phyloP scores from a whole-genome alignment of 1,140 invertebrate species.

The Asobara japonica region DNA sequence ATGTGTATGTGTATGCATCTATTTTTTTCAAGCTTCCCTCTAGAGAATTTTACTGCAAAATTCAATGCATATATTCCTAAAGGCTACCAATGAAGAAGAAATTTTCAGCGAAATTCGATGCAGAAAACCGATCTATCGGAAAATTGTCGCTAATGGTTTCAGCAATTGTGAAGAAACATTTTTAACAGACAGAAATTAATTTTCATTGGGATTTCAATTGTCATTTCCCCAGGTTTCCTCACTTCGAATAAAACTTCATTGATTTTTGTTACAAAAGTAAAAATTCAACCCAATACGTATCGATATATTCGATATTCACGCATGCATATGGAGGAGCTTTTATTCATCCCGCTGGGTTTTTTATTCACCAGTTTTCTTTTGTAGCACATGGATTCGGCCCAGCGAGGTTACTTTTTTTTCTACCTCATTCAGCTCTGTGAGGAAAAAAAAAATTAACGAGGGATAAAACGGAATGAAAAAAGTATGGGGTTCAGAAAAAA shows the following conservation, averaged over 20 bases:
- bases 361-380: conserved; percentile 23
- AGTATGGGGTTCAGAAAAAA: not conserved
- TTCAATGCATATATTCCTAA: no score
- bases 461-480: not conserved
- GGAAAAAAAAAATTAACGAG: not conserved
- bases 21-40: no score
- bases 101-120: no score
- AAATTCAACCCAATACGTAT: conserved; percentile 7
- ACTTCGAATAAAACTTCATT: conserved; percentile 14
- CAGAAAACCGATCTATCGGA: no score
- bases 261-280: not conserved
- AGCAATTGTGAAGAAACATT: no score
- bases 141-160: no score
- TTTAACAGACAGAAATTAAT: not conserved
- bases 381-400: conserved; percentile 6
- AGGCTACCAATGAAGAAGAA: no score
- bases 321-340: conserved; percentile 32
- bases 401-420: conserved; percentile 22
- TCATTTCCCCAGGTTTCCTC: not conserved
- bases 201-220: not conserved
- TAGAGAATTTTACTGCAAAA: no score
- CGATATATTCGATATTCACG: conserved; percentile 27
- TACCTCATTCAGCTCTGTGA: not conserved
- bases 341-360: conserved; percentile 13
- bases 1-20: no score